Evolutionary conservation across 2,888 invertebrate species (phyloP), one percentile per base, ranked within the genome.

Genomic region (Tholera decimalis): DNA sequence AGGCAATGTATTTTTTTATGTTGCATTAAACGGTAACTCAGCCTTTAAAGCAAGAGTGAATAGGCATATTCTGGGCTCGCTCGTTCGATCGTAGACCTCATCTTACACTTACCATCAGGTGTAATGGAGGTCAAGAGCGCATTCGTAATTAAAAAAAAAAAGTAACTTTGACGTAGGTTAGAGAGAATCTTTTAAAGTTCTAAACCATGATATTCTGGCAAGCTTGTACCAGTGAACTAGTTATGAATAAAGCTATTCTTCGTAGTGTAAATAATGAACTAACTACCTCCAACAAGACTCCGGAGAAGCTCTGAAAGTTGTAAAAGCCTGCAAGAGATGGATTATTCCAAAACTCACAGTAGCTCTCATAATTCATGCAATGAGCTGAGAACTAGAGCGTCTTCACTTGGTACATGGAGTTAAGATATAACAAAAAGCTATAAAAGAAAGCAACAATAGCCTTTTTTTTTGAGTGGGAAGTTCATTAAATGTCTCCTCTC

Each of bases 281-380:
- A 72, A 72, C 67, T 49, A 57, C 30, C 53, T 50, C 67, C 51
- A 60, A 57, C 67, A 44, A 57, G 26, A 33, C 67, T 66, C 39
- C 62, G 24, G 37, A 39, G 65, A 72, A 54, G 43, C 53, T 49
- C 53, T 47, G 26, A 44, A 71, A 71, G 28, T 71, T 71, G 22
- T 46, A 58, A 72, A 50, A 58, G 43, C 54, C 57, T 57, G 72
- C 60, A 60, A 47, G 73, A 72, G 72, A 66, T 73, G 73, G 73
- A 72, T 73, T 72, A 67, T 72, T 56, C 67, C 43, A 39, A 43
- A 72, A 72, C 72, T 72, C 37, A 51, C 15, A 72, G 67, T 60
- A 60, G 37, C 60, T 73, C 56, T 73, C 51, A 72, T 72, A 72
- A 66, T 73, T 73, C 67, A 72, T 72, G 53, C 67, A 73, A 64